Percentiles rank a stretch among this genome's conserved stretches.
These are phyloP conservation scores for Sebastes reedi DNA, from an alignment of 2,797 vertebrate genomes.

Conservation along the genomic window DNA sequence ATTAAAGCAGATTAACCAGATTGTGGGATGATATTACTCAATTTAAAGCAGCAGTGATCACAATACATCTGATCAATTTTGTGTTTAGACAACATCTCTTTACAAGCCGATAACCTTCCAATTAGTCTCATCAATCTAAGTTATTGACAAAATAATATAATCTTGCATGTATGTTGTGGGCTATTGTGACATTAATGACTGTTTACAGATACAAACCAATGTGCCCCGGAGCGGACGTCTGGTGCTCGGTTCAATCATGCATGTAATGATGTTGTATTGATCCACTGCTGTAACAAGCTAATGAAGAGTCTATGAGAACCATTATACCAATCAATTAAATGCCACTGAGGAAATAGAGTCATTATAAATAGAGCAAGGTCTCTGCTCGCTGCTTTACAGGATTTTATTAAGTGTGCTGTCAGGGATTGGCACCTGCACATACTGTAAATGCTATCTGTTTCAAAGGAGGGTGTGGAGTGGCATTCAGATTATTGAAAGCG, in stretches of 20 bases:
- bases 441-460: not conserved
- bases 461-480: not conserved
- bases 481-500: slow-evolving; percentile 2
- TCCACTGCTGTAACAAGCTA: slow-evolving; percentile 68
- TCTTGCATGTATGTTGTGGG: not conserved
- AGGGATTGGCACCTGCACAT: not conserved
- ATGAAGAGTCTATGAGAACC: slow-evolving; percentile 77
- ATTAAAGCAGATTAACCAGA: not conserved
- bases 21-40: not conserved
- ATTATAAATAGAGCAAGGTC: slow-evolving; percentile 24
- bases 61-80: not conserved
- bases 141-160: not conserved
- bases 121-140: not conserved
- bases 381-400: not conserved
- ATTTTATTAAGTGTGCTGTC: slow-evolving; percentile 4
- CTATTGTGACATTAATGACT: slow-evolving; percentile 29
- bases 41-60: not conserved
- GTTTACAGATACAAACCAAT: slow-evolving; percentile 38
- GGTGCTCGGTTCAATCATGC: slow-evolving; percentile 64
- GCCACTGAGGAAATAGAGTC: slow-evolving; percentile 32
- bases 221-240: slow-evolving; percentile 32
- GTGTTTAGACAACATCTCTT: not conserved
- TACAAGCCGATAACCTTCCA: not conserved
- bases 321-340: slow-evolving; percentile 74
- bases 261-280: slow-evolving; percentile 71